Percentiles rank a stretch among this genome's conserved stretches.
These are phyloP conservation scores for Heliconius aoede DNA, from an alignment of 2,888 invertebrate genomes.

Conservation along the genomic window DNA sequence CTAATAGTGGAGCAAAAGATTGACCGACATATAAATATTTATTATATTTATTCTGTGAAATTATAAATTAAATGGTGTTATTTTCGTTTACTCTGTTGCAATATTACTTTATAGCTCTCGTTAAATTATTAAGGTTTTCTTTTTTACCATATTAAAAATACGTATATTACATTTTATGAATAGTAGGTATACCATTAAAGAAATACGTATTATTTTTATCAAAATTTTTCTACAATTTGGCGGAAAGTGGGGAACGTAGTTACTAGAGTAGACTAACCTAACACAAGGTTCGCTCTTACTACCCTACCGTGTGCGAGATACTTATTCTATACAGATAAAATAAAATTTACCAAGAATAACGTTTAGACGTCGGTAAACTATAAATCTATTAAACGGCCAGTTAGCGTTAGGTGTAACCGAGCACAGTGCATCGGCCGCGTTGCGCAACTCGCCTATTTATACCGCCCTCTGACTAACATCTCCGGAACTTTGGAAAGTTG, in stretches of 20 bases:
- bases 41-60: not conserved
- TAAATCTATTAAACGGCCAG: conserved; percentile 14
- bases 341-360: no score
- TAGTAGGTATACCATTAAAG: no score
- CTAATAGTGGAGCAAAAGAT: conserved; percentile 3
- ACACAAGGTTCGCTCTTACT: no score
- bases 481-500: conserved; percentile 52
- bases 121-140: not conserved
- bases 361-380: not conserved
- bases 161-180: no score
- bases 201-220: no score
- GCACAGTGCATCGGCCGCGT: conserved; percentile 59
- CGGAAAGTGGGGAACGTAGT: no score
- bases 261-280: no score
- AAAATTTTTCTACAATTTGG: no score
- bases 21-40: not conserved
- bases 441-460: conserved; percentile 60
- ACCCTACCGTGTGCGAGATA: no score
- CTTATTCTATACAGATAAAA: no score
- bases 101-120: not conserved
- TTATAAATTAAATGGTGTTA: not conserved
- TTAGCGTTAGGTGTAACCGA: conserved; percentile 44
- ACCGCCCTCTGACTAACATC: conserved; percentile 52
- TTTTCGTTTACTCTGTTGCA: not conserved
- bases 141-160: not conserved